Conservation (phyloP, 2,113 vertebrate genomes). For the Sula dactylatra region DNA sequence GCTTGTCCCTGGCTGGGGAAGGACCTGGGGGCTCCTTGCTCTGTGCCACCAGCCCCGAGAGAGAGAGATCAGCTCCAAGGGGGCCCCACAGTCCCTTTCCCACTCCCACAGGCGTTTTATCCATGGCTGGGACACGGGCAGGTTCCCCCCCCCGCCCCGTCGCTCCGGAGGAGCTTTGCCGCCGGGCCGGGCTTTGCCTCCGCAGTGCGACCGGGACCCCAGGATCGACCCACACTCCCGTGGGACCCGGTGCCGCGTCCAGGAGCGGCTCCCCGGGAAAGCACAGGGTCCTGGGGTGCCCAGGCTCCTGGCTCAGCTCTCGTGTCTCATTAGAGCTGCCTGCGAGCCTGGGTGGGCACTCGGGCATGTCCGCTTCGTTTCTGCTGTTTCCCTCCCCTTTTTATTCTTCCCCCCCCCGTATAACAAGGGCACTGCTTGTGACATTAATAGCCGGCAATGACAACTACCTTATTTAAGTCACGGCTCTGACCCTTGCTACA, state of each 20-base stretch:
- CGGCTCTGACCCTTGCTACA: not conserved
- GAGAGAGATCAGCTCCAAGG: not conserved
- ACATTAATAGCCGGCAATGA: not conserved
- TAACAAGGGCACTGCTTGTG: not conserved
- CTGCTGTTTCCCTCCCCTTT: too few relatives aligned
- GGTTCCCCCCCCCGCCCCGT: not conserved
- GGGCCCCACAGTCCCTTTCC: not conserved
- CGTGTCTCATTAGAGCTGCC: not conserved
- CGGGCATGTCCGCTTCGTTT: not conserved
- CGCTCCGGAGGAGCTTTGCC: not conserved
- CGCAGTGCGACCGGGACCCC: not conserved
- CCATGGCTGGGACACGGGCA: not conserved
- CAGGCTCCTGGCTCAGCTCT: not conserved
- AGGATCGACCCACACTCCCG: not conserved
- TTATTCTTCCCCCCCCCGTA: fast-evolving
- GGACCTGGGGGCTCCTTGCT: not conserved
- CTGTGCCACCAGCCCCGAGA: not conserved
- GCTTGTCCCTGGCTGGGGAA: not conserved
- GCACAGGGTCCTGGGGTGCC: not conserved
- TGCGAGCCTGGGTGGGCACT: not conserved
- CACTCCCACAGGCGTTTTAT: not conserved
- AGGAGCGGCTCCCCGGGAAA: not conserved
- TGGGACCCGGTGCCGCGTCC: fast-evolving
- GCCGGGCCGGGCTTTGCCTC: not conserved
- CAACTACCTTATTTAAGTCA: not conserved